phyloP scores from a whole-genome alignment of 2,113 vertebrate species.

The Sceloporus undulatus region DNA sequence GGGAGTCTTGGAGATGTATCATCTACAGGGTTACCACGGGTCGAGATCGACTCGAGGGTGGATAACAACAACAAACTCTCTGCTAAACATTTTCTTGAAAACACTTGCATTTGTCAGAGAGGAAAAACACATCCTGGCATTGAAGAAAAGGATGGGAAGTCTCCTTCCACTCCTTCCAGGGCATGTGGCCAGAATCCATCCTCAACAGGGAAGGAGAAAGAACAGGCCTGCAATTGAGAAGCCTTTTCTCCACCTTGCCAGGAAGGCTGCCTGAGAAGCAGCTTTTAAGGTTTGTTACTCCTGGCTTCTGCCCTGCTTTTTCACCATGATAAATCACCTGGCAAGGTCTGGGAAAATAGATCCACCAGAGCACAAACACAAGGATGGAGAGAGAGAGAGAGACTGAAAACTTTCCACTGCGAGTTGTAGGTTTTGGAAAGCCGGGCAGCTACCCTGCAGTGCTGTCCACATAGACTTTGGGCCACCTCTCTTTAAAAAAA shows the following conservation, averaged over 20 bases:
- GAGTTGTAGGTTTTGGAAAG: neutral
- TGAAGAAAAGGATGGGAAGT: neutral
- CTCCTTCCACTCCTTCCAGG: slow-evolving; percentile 7
- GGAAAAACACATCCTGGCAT: slow-evolving; percentile 32
- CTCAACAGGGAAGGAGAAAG: slow-evolving; percentile 10
- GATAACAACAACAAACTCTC: neutral
- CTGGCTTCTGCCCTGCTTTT: slow-evolving; percentile 1
- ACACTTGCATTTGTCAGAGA: neutral
- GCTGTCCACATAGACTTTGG: neutral
- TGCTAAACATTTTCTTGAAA: neutral
- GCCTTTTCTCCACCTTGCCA: slow-evolving; percentile 5
- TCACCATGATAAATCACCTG: slow-evolving; percentile 35
- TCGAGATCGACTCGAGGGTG: no score
- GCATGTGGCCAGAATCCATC: slow-evolving; percentile 1
- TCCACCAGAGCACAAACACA: neutral
- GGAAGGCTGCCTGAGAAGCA: neutral
- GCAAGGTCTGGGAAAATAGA: slow-evolving; percentile 40
- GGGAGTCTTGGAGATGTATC: no score
- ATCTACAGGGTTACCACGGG: no score
- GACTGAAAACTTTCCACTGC: slow-evolving; percentile 27
- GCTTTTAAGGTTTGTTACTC: slow-evolving; percentile 24
- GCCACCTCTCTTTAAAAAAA: neutral
- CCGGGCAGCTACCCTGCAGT: neutral
- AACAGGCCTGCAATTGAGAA: slow-evolving; percentile 27
- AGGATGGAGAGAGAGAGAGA: neutral